Conservation (phyloP, 2,888 invertebrate genomes). For the Urechis unicinctus region DNA sequence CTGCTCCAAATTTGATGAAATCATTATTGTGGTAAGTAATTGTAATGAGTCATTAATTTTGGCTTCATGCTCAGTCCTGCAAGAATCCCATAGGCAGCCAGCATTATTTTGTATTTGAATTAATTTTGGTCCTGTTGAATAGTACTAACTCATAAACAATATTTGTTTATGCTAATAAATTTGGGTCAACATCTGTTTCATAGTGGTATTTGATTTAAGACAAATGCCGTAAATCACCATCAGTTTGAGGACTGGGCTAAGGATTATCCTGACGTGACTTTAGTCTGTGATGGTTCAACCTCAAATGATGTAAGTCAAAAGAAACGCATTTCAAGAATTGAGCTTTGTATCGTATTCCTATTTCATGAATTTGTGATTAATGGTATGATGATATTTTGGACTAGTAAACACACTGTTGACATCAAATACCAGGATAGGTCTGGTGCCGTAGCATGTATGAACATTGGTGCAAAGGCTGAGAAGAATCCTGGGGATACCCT, state of each 20-base stretch:
- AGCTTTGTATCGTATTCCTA: too few species aligned
- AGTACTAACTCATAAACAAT: too few species aligned
- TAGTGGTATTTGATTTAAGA: conserved; percentile 8
- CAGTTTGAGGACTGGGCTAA: conserved; percentile 15
- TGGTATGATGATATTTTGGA: too few species aligned
- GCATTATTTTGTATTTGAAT: too few species aligned
- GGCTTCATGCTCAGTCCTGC: too few species aligned
- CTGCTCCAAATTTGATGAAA: background rate
- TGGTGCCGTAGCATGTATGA: conserved; percentile 18
- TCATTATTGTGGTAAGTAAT: conserved; percentile 1
- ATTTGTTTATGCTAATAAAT: too few species aligned
- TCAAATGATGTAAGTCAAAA: conserved; percentile 19
- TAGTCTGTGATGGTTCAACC: conserved; percentile 12
- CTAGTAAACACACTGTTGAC: too few species aligned
- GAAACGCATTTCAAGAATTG: too few species aligned
- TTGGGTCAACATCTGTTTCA: background rate
- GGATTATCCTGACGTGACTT: conserved; percentile 7
- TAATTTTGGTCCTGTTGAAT: too few species aligned
- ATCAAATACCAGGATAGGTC: conserved; percentile 4
- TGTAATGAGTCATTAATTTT: background rate
- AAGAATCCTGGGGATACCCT: conserved; percentile 12
- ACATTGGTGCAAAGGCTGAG: conserved; percentile 6
- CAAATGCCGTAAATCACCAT: conserved; percentile 14
- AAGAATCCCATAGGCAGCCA: too few species aligned
- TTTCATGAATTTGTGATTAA: too few species aligned